Evolutionary conservation across 2,888 invertebrate genomes (phyloP), one percentile per base, ranked within the genome.

Genomic region (Volucella bombylans): DNA sequence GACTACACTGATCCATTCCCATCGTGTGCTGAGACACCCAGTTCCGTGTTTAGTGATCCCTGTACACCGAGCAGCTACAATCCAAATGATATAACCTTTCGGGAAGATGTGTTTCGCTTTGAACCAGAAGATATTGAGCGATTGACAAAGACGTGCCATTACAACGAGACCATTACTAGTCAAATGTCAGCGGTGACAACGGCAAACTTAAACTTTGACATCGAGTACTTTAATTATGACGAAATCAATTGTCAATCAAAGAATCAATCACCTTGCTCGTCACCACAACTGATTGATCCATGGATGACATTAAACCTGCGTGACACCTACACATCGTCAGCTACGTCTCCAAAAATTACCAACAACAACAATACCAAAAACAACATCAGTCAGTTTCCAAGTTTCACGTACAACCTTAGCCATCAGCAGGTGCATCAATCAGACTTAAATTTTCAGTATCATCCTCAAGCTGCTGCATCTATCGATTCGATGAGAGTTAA

Each of bases 161-260:
- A 73, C 12, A 71, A 43, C 6, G 68, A 82, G 23, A 18, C 45
- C 14, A 11, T 71, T 14, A 49, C 23, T 11, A 67, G 57, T 41
- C 72, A 74, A 59, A 23, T 38, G 15, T 86, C 55, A 14, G 49
- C 49, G 55, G 43, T 18, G 86, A 88, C 73, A 50, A 54, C 80
- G 23, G 87, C 88, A 45, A 78, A 86, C 9, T 83, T 89, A 47
- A 89, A 90, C 85, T 87, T 91, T 59, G 91, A 91, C 81, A 90
- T 90, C 73, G 91, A 92, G 87, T 92, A 92, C 87, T 91, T 91
- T 86, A 92, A 92, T 89, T 92, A 92, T 87, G 90, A 92, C 79
- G 92, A 92, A 88, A 90, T 92, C 82, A 92, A 92, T 89, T 92
- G 92, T 82, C 92, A 92, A 88, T 92, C 92, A 55, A 92, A 92